Percentiles rank a stretch among this genome's conserved stretches.
These are phyloP conservation scores for Callyntrura guangdongensis DNA, from an alignment of 2,888 invertebrate genomes.

Conservation along the genomic window DNA sequence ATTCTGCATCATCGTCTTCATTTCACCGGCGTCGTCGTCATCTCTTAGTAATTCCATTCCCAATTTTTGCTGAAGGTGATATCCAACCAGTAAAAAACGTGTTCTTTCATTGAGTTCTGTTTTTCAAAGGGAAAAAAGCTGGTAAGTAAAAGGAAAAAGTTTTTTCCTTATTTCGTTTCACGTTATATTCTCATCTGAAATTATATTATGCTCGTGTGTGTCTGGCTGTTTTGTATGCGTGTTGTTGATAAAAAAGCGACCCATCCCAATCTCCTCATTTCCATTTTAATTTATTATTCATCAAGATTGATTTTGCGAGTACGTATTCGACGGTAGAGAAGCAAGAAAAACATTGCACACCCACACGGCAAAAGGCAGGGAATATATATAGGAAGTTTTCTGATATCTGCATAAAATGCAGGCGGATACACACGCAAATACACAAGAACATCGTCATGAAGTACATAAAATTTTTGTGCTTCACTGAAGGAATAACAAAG, in stretches of 20 bases:
- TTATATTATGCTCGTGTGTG: constrained; percentile 8
- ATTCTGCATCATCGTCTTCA: background rate
- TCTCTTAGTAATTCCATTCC: background rate
- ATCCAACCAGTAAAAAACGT: background rate
- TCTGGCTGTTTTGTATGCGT: background rate
- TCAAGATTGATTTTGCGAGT: constrained; percentile 80
- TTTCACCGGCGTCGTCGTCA: background rate
- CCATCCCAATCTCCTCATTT: constrained; percentile 75
- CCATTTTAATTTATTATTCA: constrained; percentile 80
- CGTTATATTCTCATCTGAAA: background rate
- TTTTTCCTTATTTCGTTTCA: background rate
- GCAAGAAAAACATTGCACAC: constrained; percentile 6
- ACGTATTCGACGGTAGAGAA: constrained; percentile 13
- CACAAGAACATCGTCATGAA: background rate
- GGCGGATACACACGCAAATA: background rate
- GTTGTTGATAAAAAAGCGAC: constrained; percentile 61
- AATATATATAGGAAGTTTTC: constrained; percentile 6
- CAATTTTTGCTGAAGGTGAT: background rate
- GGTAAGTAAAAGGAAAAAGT: background rate
- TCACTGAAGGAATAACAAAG: constrained; percentile 22
- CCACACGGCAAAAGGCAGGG: background rate
- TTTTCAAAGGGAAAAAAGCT: background rate
- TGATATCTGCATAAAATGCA: constrained; percentile 37
- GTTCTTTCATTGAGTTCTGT: background rate
- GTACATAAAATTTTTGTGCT: background rate